Base-by-base conservation (phyloP, 2,888 invertebrate species). In the Herminia tarsipennalis region DNA sequence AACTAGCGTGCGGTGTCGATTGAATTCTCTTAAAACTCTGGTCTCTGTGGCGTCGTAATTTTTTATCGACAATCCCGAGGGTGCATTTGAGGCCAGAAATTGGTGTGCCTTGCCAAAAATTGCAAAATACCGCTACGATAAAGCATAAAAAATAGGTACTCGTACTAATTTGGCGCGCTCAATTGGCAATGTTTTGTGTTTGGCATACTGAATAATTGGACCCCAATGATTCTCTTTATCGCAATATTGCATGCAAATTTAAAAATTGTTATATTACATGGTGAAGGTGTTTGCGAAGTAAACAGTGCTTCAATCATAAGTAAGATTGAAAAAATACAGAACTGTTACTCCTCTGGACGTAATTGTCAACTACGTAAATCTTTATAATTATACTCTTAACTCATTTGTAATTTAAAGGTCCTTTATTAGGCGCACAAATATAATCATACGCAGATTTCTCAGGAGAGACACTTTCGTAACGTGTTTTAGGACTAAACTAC, bases 61-160 rank as follows among this genome's bases (percentile, higher is more conserved):
- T 80, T 80, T 82, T 83, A 81, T 81, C 72, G 78, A 49, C 66
- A 38, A 63, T 73, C 79, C 74, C 73, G 42, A 18, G 75, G 68
- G 78, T 66, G 63, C 69, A 68, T 76, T 78, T 75, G 73, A 66
- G 65, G 56, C 45, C 66, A 68, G 64, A 73, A 73, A 70, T 70
- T 61, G 64, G 60, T 50, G 47, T 37, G 37, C 46, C 62, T 61
- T 57, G 55, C 70, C 62, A 64, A 70, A 54, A 55, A 56, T 51
- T 36, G 28, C 29, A 52, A 55, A 56, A 56, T 47, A 44, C 36
- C 24, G 33, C 27, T 30, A 32, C 40, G 50, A 38, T 53, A 38
- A 42, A 57, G n/a, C 29, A 12, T 32, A 16, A 21, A 25, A 51
- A 45, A 44, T 44, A 45, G 47, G 24, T 36, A 41, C 48, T 63